Conservation (phyloP, 1,140 invertebrate species). For the Micrasema longulum region DNA sequence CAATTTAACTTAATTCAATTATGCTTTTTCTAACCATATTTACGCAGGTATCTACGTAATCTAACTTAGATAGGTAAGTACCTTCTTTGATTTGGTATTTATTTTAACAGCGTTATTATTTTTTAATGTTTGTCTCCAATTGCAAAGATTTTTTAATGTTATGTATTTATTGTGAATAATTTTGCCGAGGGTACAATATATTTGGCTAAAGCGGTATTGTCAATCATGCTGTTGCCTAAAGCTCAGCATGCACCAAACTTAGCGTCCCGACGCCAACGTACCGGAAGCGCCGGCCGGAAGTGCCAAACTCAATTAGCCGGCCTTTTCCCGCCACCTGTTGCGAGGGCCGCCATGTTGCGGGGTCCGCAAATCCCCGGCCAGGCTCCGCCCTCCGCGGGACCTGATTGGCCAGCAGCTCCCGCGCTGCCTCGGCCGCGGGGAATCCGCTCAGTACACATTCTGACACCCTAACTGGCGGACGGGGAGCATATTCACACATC, state of each 20-base stretch:
- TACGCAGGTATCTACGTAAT: no score
- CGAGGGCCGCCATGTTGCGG: conserved; percentile 49
- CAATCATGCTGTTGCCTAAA: neutral
- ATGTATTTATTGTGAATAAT: no score
- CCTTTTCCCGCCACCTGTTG: conserved; percentile 48
- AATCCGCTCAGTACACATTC: conserved; percentile 32
- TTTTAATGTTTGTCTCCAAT: no score
- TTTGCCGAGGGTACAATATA: no score
- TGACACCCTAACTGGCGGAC: conserved; percentile 30
- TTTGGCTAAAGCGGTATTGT: no score
- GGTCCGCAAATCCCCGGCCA: conserved; percentile 38
- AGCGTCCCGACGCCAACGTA: conserved; percentile 33
- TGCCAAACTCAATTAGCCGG: conserved; percentile 54
- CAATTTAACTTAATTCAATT: no score
- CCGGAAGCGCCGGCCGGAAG: conserved; percentile 49
- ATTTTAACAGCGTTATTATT: no score
- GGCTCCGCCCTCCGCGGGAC: conserved; percentile 30
- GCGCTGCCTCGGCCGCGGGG: neutral
- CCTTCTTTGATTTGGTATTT: no score
- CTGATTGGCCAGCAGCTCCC: conserved; percentile 40
- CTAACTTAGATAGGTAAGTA: no score
- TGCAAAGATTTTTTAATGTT: no score
- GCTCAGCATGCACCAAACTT: neutral
- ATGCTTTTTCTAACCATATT: no score
- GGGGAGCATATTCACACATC: neutral